phyloP scores from a whole-genome alignment of 2,888 invertebrate species.

The Galerucella calmariensis region DNA sequence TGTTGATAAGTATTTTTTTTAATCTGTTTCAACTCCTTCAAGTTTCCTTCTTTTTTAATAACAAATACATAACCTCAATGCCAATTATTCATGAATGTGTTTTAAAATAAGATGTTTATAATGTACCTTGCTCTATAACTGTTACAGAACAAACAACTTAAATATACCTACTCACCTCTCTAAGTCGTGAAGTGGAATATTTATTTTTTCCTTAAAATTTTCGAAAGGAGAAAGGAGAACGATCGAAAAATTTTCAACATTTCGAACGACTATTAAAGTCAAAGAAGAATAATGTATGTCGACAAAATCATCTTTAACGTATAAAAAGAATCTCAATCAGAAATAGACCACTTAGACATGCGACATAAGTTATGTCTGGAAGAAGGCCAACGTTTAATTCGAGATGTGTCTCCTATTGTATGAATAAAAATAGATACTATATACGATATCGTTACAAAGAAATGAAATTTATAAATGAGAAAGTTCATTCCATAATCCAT shows the following conservation, averaged over 20 bases:
- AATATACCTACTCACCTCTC: background rate
- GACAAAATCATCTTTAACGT: slow-evolving; percentile 52
- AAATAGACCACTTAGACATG: slow-evolving; percentile 67
- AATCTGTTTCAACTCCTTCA: background rate
- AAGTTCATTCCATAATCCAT: too few relatives aligned
- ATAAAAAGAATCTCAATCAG: slow-evolving; percentile 65
- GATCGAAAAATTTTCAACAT: slow-evolving; percentile 35
- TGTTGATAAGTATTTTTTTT: background rate
- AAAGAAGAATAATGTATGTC: slow-evolving; percentile 49
- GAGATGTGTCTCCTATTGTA: slow-evolving; percentile 65
- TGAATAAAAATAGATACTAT: slow-evolving; percentile 56
- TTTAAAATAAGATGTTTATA: too few relatives aligned
- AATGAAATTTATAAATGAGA: background rate
- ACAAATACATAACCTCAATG: too few relatives aligned
- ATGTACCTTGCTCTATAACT: background rate
- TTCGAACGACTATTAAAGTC: slow-evolving; percentile 35
- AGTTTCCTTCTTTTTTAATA: background rate
- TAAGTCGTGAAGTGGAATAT: background rate
- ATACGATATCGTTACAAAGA: slow-evolving; percentile 1
- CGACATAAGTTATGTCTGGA: slow-evolving; percentile 66
- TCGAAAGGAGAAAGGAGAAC: slow-evolving; percentile 9
- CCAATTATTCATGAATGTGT: too few relatives aligned
- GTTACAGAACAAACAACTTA: background rate
- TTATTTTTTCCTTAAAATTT: slow-evolving; percentile 14
- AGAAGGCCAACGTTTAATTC: slow-evolving; percentile 64